A percentile compares a stretch with the other conserved stretches of the same genome.
Evolutionary conservation across 1,140 invertebrate genomes (phyloP).

Genomic region (Drosophila nannoptera): DNA sequence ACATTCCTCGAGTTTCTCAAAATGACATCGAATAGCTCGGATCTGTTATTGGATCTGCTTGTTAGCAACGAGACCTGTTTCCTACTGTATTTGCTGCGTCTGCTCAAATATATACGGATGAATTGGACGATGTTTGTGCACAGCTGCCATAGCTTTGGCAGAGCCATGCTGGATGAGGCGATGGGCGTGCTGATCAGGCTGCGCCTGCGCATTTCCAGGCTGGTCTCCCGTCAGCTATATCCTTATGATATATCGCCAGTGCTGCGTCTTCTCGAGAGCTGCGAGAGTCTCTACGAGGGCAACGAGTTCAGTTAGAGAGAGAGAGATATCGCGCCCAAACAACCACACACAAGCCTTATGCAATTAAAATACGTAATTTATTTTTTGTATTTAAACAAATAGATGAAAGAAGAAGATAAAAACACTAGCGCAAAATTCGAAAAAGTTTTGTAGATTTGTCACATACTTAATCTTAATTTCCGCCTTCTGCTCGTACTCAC

Average conservation of each 20-base stretch:
- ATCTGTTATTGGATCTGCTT: slow-evolving; percentile 91
- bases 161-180: slow-evolving; percentile 87
- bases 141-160: slow-evolving; percentile 84
- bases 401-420: slow-evolving; percentile 31
- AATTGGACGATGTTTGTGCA: slow-evolving; percentile 91
- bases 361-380: slow-evolving; percentile 77
- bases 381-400: slow-evolving; percentile 71
- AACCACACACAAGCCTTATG: slow-evolving; percentile 46
- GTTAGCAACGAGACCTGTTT: slow-evolving; percentile 96
- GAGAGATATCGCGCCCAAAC: slow-evolving; percentile 19
- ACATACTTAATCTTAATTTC: slow-evolving; percentile 23
- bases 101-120: slow-evolving; percentile 90
- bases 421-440: slow-evolving; percentile 65
- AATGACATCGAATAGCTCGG: slow-evolving; percentile 89
- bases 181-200: slow-evolving; percentile 91
- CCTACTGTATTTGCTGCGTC: slow-evolving; percentile 89
- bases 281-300: slow-evolving; percentile 91
- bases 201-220: slow-evolving; percentile 87
- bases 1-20: slow-evolving; percentile 92
- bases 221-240: slow-evolving; percentile 90
- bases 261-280: slow-evolving; percentile 89
- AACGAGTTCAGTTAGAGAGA: slow-evolving; percentile 83
- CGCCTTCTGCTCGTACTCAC: slow-evolving; percentile 24
- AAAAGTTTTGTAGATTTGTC: slow-evolving; percentile 57
- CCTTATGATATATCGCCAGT: slow-evolving; percentile 95